Conservation (phyloP, 64 coral and sea anemone genomes). For the Porites lutea region DNA sequence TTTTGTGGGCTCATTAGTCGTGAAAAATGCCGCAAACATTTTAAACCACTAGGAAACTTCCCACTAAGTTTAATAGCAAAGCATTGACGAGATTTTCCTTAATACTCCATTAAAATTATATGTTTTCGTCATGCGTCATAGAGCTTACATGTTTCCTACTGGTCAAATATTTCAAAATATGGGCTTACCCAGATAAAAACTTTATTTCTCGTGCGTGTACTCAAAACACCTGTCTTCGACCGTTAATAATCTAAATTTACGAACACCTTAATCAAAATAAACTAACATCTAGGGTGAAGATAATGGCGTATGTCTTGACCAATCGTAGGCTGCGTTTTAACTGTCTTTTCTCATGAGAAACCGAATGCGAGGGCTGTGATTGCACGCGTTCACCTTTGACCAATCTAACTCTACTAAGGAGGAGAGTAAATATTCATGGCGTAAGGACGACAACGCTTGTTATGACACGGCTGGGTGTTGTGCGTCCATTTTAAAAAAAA, state of each 20-base stretch:
- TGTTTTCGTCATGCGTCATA: background rate
- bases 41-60: constrained; percentile 23
- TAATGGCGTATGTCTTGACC: background rate
- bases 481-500: background rate
- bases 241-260: constrained; percentile 59
- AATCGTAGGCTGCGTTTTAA: background rate
- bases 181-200: background rate
- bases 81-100: too few species aligned
- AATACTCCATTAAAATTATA: background rate
- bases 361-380: constrained; percentile 28
- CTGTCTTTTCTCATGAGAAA: constrained; percentile 21
- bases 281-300: constrained; percentile 36
- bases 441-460: background rate
- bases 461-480: constrained; percentile 47
- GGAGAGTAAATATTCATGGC: constrained; percentile 37
- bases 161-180: constrained; percentile 3
- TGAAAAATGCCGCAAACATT: constrained; percentile 11
- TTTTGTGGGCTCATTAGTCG: constrained; percentile 21
- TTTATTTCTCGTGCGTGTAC: constrained; percentile 13
- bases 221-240: constrained; percentile 12
- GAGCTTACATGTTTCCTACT: background rate
- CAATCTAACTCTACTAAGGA: background rate
- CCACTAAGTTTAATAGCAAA: constrained; percentile 7
- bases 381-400: background rate
- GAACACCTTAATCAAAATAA: constrained; percentile 41